phyloP scores from a whole-genome alignment of 37 sponge, comb jelly and placozoan genomes.

The Aplysina aerophoba region DNA sequence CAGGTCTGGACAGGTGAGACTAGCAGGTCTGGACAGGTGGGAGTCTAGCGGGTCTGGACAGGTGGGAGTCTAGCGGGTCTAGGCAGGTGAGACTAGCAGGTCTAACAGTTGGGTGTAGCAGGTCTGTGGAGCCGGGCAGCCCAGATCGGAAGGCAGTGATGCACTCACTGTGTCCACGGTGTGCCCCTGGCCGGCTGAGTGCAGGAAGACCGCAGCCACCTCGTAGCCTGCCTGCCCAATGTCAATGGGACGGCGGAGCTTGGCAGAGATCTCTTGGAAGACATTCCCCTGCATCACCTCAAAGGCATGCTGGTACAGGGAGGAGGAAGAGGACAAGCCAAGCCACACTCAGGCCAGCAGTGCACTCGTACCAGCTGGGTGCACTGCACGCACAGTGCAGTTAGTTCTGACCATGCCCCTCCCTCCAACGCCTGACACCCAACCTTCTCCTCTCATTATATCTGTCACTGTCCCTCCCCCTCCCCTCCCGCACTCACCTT shows the following conservation, averaged over 20 bases:
- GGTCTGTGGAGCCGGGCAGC: too few species aligned
- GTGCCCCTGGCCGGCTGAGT: slow-evolving; percentile 60
- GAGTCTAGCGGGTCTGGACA: too few species aligned
- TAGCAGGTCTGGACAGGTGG: too few species aligned
- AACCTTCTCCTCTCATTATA: too few species aligned
- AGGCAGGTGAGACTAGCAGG: neutral
- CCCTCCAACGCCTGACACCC: too few species aligned
- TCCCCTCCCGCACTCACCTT: slow-evolving; percentile 29
- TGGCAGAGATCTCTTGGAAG: slow-evolving; percentile 3
- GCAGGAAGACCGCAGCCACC: slow-evolving; percentile 75
- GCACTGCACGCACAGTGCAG: neutral
- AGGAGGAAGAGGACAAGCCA: neutral
- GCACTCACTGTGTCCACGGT: slow-evolving; percentile 71
- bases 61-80: neutral
- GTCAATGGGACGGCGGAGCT: slow-evolving; percentile 14
- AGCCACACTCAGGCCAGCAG: too few species aligned
- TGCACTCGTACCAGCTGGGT: too few species aligned
- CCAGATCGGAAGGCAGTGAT: too few species aligned
- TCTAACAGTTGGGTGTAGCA: neutral
- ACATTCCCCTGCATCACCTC: neutral
- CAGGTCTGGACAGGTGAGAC: too few species aligned
- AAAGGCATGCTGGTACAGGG: neutral
- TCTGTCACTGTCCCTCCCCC: too few species aligned
- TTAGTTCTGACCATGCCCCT: too few species aligned
- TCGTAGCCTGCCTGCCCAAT: slow-evolving; percentile 73